A percentile compares a stretch with the other conserved stretches of the same genome.
phyloP scores from a whole-genome alignment of 1,140 invertebrate species.

The Meteorus sp. region DNA sequence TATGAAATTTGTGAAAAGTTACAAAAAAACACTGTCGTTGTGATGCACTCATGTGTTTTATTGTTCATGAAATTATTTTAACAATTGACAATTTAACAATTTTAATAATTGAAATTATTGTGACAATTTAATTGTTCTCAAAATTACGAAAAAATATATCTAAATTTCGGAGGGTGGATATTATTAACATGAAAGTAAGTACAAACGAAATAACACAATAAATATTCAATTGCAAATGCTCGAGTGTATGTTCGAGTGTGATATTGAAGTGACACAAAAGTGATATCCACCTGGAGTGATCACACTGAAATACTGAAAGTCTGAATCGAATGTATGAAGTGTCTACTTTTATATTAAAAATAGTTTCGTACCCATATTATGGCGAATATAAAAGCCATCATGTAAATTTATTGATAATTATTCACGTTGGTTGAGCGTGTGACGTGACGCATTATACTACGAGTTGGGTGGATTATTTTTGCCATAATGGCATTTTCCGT shows the following conservation, averaged over 20 bases:
- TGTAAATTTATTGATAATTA: conserved; percentile 27
- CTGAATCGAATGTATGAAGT: too few relatives aligned
- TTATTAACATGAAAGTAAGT: conserved; percentile 15
- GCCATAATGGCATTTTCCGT: neutral
- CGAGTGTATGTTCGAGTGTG: too few relatives aligned
- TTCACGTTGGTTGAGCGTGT: conserved; percentile 7
- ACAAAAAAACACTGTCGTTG: too few relatives aligned
- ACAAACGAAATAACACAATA: neutral
- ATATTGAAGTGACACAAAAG: too few relatives aligned
- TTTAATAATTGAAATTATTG: too few relatives aligned
- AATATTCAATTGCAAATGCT: neutral
- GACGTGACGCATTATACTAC: neutral
- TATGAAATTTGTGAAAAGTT: too few relatives aligned
- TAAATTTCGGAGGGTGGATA: neutral
- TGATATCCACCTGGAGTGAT: too few relatives aligned
- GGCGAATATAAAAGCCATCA: neutral
- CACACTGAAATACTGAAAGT: too few relatives aligned
- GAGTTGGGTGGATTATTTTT: neutral
- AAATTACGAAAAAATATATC: too few relatives aligned
- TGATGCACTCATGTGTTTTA: too few relatives aligned
- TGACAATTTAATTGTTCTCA: too few relatives aligned
- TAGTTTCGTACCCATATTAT: neutral
- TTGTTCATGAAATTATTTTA: conserved; percentile 2
- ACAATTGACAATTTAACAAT: neutral
- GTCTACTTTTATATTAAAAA: too few relatives aligned